Percentiles rank a stretch among this genome's conserved stretches.
Evolutionary conservation across 2,113 vertebrate species (phyloP).

Genomic region (Clarias macrocephalus): DNA sequence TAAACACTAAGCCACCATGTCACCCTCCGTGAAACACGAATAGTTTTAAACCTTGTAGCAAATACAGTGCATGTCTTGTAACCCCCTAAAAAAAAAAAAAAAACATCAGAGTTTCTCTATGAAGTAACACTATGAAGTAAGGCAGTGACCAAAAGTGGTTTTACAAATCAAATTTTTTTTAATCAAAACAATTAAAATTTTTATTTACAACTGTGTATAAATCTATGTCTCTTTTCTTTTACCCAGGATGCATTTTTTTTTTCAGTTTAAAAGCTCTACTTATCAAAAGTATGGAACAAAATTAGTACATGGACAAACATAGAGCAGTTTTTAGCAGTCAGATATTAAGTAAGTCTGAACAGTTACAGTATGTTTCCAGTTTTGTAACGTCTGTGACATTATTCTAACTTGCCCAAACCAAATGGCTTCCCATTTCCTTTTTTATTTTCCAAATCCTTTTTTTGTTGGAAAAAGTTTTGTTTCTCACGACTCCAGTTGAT

Average conservation of each 20-base stretch:
- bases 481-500: background rate
- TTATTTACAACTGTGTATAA: background rate
- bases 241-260: background rate
- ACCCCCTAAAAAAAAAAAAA: too few relatives aligned
- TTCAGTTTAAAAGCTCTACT: background rate
- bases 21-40: background rate
- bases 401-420: background rate
- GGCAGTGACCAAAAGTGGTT: background rate
- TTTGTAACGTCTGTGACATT: background rate
- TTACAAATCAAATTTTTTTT: background rate
- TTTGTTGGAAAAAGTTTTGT: background rate
- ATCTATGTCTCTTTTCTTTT: too few relatives aligned
- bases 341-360: background rate
- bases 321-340: background rate
- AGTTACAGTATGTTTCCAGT: background rate
- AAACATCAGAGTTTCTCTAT: too few relatives aligned
- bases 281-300: background rate
- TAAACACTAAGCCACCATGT: too few relatives aligned
- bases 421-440: background rate
- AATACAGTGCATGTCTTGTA: background rate
- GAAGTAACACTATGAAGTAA: background rate
- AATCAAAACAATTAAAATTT: too few relatives aligned
- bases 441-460: too few relatives aligned
- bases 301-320: background rate
- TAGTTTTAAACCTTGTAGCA: background rate